A percentile compares a stretch with the other conserved stretches of the same genome.
Conservation (phyloP, 2,888 invertebrate species). For the Lycophotia porphyrea region DNA sequence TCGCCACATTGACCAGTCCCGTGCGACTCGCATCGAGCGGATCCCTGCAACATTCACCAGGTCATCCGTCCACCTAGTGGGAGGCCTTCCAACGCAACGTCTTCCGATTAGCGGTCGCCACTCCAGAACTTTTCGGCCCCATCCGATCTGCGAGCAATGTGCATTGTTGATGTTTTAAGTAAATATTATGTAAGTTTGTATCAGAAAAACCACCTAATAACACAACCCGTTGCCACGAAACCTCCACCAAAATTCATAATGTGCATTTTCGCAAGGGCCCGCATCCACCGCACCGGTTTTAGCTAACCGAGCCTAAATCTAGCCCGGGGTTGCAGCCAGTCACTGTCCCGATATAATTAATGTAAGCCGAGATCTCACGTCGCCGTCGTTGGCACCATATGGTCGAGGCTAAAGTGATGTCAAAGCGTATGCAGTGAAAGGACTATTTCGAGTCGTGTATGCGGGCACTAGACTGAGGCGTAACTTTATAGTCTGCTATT, state of each 20-base stretch:
- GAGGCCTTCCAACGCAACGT: no score
- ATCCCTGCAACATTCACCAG: no score
- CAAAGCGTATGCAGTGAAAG: conserved; percentile 59
- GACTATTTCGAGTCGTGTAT: conserved; percentile 54
- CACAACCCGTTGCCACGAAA: no score
- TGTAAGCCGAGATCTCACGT: conserved; percentile 61
- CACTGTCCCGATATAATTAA: conserved; percentile 64
- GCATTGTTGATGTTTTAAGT: no score
- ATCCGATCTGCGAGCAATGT: no score
- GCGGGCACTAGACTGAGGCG: conserved; percentile 31
- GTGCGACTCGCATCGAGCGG: no score
- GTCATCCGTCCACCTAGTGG: no score
- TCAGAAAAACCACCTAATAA: neutral
- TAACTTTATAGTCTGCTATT: conserved; percentile 13
- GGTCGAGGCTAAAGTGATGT: conserved; percentile 54
- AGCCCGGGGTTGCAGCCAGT: conserved; percentile 38
- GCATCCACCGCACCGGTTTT: conserved; percentile 22
- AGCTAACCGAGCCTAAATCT: conserved; percentile 53
- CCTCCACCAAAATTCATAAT: neutral
- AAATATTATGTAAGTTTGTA: no score
- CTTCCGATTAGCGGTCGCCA: no score
- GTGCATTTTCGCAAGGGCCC: conserved; percentile 7
- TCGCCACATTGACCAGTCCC: no score
- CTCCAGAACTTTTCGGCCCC: no score
- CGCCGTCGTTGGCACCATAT: conserved; percentile 58